Evolutionary conservation across 2,888 invertebrate genomes (phyloP).

Genomic region (Apodemia duryi): DNA sequence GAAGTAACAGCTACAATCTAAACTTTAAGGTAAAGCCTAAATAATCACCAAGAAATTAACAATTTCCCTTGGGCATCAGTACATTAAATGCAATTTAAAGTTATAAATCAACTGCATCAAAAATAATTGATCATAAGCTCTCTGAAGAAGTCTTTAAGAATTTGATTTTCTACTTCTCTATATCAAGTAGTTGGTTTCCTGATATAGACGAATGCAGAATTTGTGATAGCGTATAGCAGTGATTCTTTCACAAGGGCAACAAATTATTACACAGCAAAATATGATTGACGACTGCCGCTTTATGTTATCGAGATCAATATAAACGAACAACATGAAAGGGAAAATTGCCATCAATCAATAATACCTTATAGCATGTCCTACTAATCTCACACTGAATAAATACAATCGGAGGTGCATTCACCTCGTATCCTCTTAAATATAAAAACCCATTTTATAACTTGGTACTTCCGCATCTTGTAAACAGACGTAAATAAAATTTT

Average conservation of each 20-base stretch:
- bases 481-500: slow-evolving; percentile 53
- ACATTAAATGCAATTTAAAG: too few relatives aligned
- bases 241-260: slow-evolving; percentile 14
- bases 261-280: slow-evolving; percentile 40
- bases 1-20: too few relatives aligned
- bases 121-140: too few relatives aligned
- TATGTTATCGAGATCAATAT: slow-evolving; percentile 25
- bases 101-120: too few relatives aligned
- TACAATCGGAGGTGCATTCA: slow-evolving; percentile 45
- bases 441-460: slow-evolving; percentile 44
- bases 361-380: slow-evolving; percentile 43
- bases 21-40: too few relatives aligned
- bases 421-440: slow-evolving; percentile 36
- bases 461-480: slow-evolving; percentile 44
- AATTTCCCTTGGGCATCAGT: too few relatives aligned
- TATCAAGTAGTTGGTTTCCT: too few relatives aligned
- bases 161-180: too few relatives aligned
- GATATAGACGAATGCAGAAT: too few relatives aligned
- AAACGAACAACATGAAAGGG: slow-evolving; percentile 36
- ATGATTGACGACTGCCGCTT: slow-evolving; percentile 50
- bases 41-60: too few relatives aligned
- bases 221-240: too few relatives aligned
- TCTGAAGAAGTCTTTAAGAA: too few relatives aligned
- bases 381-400: slow-evolving; percentile 39
- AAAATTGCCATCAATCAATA: slow-evolving; percentile 61